Base-by-base conservation (phyloP, 2,888 invertebrate genomes). In the Eubasilissa splendida region DNA sequence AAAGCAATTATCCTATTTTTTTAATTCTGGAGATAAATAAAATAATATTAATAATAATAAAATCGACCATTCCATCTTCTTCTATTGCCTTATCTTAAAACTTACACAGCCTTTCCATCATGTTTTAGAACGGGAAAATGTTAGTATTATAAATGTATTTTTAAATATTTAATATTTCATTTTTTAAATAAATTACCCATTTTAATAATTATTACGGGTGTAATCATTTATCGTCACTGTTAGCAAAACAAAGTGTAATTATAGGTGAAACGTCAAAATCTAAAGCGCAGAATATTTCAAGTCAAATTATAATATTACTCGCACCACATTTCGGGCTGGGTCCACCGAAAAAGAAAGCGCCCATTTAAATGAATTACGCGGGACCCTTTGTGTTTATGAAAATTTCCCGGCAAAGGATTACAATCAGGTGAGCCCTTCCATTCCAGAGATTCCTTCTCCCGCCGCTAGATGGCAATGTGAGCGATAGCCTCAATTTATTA, bases 401-500 rank as follows among this genome's bases (percentile, higher is more conserved):
- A 70, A 54, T 70, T 70, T 54, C 7, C 42, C 42, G 42, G 42
- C 22, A 70, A 70, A 70, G 70, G 70, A 70, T 70, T 70, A 70
- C 11, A 11, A 70, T 70, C 70, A 70, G 70, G 70, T 70, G 31
- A 31, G 70, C 10, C 42, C 33, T 33, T 5, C 60, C 60, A 2
- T 8, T 33, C 3, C 50, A 11, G 33, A 1, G 31, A 11, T 12
- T 42, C 66, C 14, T 2, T 33, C 33, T 12, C 12, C 31, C 33
- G 12, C 33, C 63, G n/a, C 73, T 14, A n/a, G 74, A 75, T 58
- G 68, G 53, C 58, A 56, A 63, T 58, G 65, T 79, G 79, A 82
- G 70, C 66, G 82, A 82, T 79, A 70, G 76, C 63, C 66, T 68
- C 76, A 76, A 81, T 82, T 82, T 79, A 79, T 79, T 79, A 76